Evolutionary conservation across 2,888 invertebrate genomes (phyloP), one percentile per base, ranked within the genome.

Genomic region (Nemotelus nigrinus): DNA sequence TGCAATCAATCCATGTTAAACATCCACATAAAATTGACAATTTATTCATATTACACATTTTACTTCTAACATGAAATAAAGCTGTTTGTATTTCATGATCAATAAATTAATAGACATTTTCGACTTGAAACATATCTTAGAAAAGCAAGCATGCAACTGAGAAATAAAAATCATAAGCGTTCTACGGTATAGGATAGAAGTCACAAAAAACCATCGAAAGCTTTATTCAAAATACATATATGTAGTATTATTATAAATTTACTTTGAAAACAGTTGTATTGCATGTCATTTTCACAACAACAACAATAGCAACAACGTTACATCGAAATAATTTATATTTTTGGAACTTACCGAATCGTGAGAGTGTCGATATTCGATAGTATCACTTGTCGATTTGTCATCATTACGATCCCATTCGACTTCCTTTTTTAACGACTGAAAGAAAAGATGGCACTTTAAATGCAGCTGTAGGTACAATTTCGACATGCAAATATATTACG

Each of bases 351-450:
- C 95, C 89, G 94, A 91, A 89, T 95, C 95, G 86, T 93, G 94
- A 81, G 92, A 92, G 88, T 94, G 92, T 88, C 94, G 90, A 87
- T 94, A 95, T 81, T 95, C 95, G 76, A 92, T 90, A 82, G 92
- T 91, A 87, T 94, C 94, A 80, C 92, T 93, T 83, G 91, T 91
- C 84, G 90, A 91, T 87, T 93, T 94, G 78, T 95, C 94, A 83
- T 95, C 95, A 83, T 91, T 91, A 85, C 93, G 89, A 84, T 93
- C 93, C 93, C 94, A 95, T 85, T 95, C 95, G 83, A 93, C 92
- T 90, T 96, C 95, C 89, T 96, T 96, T 87, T 96, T 96, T 84
- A 96, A 88, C 82, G 95, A 95, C 96, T 96, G 90, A 77, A 82
- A 82, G 25, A 80, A 78, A 78, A 81, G 79, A 81, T 80, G 79